These are phyloP conservation scores for Odontesthes bonariensis DNA, from an alignment of 2,113 vertebrate genomes.

Conservation along the genomic window DNA sequence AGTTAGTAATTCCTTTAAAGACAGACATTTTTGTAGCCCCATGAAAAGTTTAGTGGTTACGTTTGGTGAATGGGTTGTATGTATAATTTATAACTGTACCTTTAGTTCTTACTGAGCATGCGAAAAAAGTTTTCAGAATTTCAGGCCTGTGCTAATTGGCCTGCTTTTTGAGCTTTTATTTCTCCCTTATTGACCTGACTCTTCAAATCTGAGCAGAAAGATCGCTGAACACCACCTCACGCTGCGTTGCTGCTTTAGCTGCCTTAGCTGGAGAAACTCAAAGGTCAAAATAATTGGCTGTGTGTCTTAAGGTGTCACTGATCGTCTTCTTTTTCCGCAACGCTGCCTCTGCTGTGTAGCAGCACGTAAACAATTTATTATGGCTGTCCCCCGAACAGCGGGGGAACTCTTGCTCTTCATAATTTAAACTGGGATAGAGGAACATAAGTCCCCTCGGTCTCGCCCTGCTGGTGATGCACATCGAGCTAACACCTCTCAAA, in stretches of 20 bases:
- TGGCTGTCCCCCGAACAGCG: slow-evolving; percentile 14
- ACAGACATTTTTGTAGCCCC: slow-evolving; percentile 30
- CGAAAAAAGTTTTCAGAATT: slow-evolving; percentile 55
- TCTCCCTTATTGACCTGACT: slow-evolving; percentile 14
- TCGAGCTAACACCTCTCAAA: slow-evolving; percentile 59
- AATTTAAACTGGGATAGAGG: slow-evolving; percentile 53
- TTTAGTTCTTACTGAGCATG: slow-evolving; percentile 49
- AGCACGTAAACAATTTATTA: slow-evolving; percentile 64
- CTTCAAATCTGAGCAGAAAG: slow-evolving; percentile 29
- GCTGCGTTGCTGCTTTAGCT: slow-evolving; percentile 21
- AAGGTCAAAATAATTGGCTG: slow-evolving; percentile 71
- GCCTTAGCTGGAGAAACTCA: slow-evolving; percentile 19
- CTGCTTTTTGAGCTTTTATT: slow-evolving; percentile 55
- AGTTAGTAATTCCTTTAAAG: slow-evolving; percentile 15
- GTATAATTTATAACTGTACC: slow-evolving; percentile 58
- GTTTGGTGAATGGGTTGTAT: slow-evolving; percentile 30
- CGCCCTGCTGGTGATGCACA: slow-evolving; percentile 51
- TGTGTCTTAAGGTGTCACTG: slow-evolving; percentile 48
- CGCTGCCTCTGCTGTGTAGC: slow-evolving; percentile 22
- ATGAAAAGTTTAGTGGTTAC: slow-evolving; percentile 32
- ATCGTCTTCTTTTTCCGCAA: slow-evolving; percentile 26
- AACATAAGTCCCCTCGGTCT: slow-evolving; percentile 55
- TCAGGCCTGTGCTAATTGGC: slow-evolving; percentile 56
- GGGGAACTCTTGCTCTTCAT: slow-evolving; percentile 48
- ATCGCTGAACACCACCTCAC: slow-evolving; percentile 31